Evolutionary conservation across 2,113 vertebrate species (phyloP).

Genomic region (Fulmarus glacialis): DNA sequence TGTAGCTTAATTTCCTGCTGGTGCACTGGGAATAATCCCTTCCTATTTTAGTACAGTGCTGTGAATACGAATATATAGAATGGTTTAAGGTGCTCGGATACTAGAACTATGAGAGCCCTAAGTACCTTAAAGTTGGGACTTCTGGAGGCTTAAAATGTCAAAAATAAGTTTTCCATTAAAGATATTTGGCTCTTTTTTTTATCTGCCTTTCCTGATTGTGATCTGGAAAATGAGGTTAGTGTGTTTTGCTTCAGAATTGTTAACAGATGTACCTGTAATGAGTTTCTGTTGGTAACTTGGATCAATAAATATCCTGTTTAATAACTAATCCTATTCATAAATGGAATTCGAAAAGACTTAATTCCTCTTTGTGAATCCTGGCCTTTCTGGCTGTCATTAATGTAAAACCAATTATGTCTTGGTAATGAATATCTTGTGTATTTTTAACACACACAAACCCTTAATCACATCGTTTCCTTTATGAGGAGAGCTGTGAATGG

Average conservation of each 20-base stretch:
- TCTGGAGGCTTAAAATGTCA: neutral
- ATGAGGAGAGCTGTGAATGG: slow-evolving; percentile 21
- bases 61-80: neutral
- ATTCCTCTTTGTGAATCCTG: slow-evolving; percentile 1
- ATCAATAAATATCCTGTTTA: slow-evolving; percentile 7
- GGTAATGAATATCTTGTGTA: slow-evolving; percentile 20
- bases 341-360: neutral
- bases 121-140: neutral
- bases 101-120: neutral
- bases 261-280: neutral
- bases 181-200: neutral
- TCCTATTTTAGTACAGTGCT: neutral
- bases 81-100: neutral
- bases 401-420: neutral
- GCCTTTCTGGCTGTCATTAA: neutral
- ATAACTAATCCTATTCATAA: slow-evolving; percentile 18
- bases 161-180: neutral
- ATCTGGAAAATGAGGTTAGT: neutral
- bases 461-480: slow-evolving; percentile 35
- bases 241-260: neutral
- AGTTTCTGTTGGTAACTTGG: neutral
- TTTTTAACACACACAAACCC: slow-evolving; percentile 2
- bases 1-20: neutral
- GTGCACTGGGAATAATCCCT: neutral
- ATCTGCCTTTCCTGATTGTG: neutral